Conservation (phyloP, 2,113 vertebrate species). For the Cebus imitator region DNA sequence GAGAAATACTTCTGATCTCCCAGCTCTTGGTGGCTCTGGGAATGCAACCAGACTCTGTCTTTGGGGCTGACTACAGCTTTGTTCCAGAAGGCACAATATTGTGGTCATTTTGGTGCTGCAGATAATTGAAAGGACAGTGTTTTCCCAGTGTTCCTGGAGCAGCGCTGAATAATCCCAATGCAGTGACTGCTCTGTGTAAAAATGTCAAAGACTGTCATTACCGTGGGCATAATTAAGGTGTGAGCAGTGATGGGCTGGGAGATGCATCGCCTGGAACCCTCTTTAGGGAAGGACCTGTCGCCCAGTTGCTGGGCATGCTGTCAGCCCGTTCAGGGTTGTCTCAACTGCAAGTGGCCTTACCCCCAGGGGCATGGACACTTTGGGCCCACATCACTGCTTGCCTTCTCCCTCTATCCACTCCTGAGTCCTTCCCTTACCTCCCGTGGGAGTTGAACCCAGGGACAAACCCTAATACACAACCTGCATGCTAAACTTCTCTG, state of each 20-base stretch:
- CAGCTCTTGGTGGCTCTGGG: background rate
- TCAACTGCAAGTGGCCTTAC: no score
- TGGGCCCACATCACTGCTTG: rapidly evolving
- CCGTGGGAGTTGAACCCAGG: rapidly evolving
- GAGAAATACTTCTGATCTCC: background rate
- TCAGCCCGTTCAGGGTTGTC: background rate
- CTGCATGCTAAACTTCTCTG: background rate
- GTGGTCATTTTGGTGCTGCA: background rate
- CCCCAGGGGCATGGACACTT: rapidly evolving
- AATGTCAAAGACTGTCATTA: background rate
- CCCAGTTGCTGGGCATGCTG: background rate
- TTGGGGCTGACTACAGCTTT: background rate
- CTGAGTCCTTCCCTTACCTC: background rate
- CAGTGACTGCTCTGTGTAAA: background rate
- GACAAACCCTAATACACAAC: background rate
- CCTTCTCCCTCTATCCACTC: background rate
- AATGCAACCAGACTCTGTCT: background rate
- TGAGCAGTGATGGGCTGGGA: background rate
- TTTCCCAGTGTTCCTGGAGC: background rate
- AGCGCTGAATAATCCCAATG: background rate
- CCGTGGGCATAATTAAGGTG: background rate
- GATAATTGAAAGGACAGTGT: background rate
- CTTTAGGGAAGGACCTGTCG: background rate
- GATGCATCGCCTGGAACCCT: background rate
- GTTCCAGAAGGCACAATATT: background rate